Base-by-base conservation (phyloP, 2,797 vertebrate species). In the Nyctibius grandis region DNA sequence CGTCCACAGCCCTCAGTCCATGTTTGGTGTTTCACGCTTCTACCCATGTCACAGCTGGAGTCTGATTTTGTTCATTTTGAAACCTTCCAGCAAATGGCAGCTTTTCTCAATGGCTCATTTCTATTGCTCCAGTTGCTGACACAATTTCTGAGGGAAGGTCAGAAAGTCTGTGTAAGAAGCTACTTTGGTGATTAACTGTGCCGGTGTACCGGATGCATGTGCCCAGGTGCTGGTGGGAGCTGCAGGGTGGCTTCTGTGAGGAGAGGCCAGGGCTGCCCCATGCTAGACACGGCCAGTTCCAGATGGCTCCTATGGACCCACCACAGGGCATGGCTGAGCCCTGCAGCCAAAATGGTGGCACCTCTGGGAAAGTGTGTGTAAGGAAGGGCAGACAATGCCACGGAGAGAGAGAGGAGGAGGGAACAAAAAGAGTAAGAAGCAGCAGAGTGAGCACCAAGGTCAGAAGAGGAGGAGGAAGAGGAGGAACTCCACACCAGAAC, bases 281-380 rank as follows among this genome's bases (percentile, higher is more conserved):
- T 12, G 17, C 18, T 33, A 5, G 23, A 21, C 31, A 13, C 0
- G 0, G 28, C 5, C 0, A 0, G 8, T 9, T 84, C n/a, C n/a
- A n/a, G n/a, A n/a, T n/a, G n/a, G n/a, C n/a, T n/a, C n/a, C n/a
- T n/a, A n/a, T n/a, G n/a, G n/a, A n/a, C n/a, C n/a, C n/a, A n/a
- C n/a, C n/a, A n/a, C n/a, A n/a, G n/a, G n/a, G n/a, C n/a, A n/a
- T n/a, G n/a, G n/a, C n/a, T n/a, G n/a, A n/a, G n/a, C n/a, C n/a
- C n/a, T n/a, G n/a, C n/a, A n/a, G n/a, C n/a, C n/a, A n/a, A n/a
- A n/a, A n/a, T n/a, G n/a, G n/a, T n/a, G n/a, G n/a, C n/a, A n/a
- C n/a, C n/a, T n/a, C n/a, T n/a, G n/a, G n/a, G n/a, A n/a, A n/a
- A n/a, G n/a, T n/a, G n/a, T n/a, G n/a, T n/a, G n/a, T n/a, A n/a